A percentile compares a stretch with the other conserved stretches of the same genome.
These are phyloP conservation scores for Jacana jacana DNA, from an alignment of 2,113 vertebrate genomes.

Conservation along the genomic window DNA sequence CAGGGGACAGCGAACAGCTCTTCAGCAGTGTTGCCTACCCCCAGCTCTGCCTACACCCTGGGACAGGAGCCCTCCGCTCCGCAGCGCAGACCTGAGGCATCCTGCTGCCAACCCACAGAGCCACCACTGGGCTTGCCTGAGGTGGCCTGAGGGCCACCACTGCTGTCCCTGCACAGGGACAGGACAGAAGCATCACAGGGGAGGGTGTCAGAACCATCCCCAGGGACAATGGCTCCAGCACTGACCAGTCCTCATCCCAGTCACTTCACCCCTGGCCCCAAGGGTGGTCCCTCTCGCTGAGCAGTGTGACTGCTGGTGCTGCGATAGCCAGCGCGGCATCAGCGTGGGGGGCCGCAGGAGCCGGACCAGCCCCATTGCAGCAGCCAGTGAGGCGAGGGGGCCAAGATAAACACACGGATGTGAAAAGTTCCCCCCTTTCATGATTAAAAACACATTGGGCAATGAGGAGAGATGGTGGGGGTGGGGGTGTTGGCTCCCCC, in stretches of 20 bases:
- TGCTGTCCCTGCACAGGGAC: not conserved
- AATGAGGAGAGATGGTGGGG: no score
- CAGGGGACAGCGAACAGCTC: no score
- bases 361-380: not conserved
- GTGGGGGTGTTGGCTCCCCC: not conserved
- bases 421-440: not conserved
- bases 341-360: not conserved
- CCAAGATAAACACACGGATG: not conserved
- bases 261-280: not conserved
- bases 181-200: not conserved
- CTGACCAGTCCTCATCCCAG: accelerated
- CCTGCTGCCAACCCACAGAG: not conserved
- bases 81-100: not conserved
- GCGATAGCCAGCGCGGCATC: not conserved
- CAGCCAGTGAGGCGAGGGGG: not conserved
- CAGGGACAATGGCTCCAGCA: not conserved
- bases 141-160: not conserved
- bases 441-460: not conserved
- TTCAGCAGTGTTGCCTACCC: not conserved
- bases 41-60: not conserved
- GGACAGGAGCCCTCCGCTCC: not conserved
- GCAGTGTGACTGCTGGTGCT: not conserved
- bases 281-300: not conserved
- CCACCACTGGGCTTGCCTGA: not conserved
- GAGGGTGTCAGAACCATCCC: not conserved